Evolutionary conservation across 2,888 invertebrate species (phyloP).

Genomic region (Pseudoips prasinana): DNA sequence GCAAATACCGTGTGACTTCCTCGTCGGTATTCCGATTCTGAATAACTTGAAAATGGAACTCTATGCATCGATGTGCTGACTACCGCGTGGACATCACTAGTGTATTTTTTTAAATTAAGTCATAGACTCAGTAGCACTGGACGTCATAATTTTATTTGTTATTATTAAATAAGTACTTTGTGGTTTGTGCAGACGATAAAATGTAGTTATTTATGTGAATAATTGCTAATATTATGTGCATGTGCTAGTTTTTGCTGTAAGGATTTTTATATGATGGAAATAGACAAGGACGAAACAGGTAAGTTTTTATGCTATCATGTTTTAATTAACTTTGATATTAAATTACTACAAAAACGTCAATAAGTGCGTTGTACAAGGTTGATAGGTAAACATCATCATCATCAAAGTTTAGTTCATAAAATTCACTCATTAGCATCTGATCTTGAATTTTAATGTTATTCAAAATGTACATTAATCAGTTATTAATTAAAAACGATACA

Average conservation of each 20-base stretch:
- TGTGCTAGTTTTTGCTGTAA: conserved; percentile 6
- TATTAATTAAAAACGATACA: no score
- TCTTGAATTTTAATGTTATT: no score
- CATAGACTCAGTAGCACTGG: conserved; percentile 8
- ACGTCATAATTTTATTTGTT: conserved; percentile 3
- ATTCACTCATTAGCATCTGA: no score
- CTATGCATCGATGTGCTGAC: no score
- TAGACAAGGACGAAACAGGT: conserved; percentile 31
- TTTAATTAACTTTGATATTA: no score
- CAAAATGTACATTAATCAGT: no score
- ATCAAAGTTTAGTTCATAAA: no score
- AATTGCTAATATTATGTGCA: conserved; percentile 8
- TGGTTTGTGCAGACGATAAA: conserved; percentile 9
- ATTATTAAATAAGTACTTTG: conserved; percentile 4
- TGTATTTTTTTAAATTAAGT: conserved; percentile 13
- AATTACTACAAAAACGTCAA: no score
- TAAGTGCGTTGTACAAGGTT: no score
- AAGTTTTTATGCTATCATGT: no score
- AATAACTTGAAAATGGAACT: conserved; percentile 13
- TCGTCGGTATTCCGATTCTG: conserved; percentile 8
- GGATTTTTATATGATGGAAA: conserved; percentile 22
- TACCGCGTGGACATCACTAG: conserved; percentile 21
- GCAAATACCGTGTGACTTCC: conserved; percentile 12
- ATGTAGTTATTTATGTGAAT: conserved; percentile 1
- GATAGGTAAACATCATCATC: no score